phyloP scores from a whole-genome alignment of 2,888 invertebrate genomes.

The Leptopilina myrica region DNA sequence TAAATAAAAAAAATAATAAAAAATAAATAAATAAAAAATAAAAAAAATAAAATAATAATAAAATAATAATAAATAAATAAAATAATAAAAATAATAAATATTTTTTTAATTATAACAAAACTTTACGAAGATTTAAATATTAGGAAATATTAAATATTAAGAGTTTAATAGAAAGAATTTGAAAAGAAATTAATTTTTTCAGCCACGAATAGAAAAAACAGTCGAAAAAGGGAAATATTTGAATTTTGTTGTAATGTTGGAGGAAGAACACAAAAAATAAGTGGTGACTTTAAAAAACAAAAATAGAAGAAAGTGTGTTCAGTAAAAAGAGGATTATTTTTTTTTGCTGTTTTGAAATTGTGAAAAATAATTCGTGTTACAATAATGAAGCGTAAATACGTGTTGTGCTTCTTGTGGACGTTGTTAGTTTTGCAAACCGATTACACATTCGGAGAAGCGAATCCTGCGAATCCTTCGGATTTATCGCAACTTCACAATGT shows the following conservation, averaged over 20 bases:
- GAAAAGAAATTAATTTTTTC: neutral
- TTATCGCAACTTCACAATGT: constrained; percentile 64
- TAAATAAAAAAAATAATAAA: too few relatives aligned
- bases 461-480: constrained; percentile 62
- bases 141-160: too few relatives aligned
- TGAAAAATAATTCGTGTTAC: constrained; percentile 17
- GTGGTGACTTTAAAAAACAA: constrained; percentile 11
- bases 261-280: neutral
- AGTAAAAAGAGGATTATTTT: too few relatives aligned
- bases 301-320: constrained; percentile 5
- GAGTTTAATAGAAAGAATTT: too few relatives aligned
- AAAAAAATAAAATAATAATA: too few relatives aligned
- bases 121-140: too few relatives aligned
- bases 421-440: constrained; percentile 57
- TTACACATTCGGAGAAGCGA: constrained; percentile 65
- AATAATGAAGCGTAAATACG: constrained; percentile 63
- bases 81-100: too few relatives aligned
- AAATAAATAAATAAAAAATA: too few relatives aligned
- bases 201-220: too few relatives aligned
- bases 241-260: neutral
- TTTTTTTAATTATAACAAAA: too few relatives aligned
- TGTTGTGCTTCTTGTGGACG: constrained; percentile 63
- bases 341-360: neutral
- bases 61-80: too few relatives aligned
- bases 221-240: too few relatives aligned